Conservation (phyloP, 2,797 vertebrate species). For the Coregonus suidteri region DNA sequence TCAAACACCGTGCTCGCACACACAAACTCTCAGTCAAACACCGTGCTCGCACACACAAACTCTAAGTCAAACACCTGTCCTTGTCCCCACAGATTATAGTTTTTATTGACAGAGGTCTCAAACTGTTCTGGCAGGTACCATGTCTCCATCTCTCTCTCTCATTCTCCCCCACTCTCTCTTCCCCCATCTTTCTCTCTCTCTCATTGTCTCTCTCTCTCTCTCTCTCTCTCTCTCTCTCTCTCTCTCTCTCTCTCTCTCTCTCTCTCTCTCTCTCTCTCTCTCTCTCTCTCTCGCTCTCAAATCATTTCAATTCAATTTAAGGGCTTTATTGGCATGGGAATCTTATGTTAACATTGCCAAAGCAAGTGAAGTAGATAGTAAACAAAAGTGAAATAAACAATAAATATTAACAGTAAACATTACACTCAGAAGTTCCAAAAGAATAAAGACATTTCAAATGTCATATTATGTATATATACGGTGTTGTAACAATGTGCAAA, state of each 20-base stretch:
- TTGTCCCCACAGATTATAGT: background rate
- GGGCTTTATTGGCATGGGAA: too few relatives aligned
- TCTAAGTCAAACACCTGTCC: background rate
- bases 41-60: background rate
- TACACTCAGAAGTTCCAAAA: too few relatives aligned
- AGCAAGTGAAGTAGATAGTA: too few relatives aligned
- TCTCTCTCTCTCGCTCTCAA: background rate
- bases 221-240: constrained; percentile 32
- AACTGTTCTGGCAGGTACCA: background rate
- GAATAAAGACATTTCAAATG: too few relatives aligned
- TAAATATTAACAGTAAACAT: too few relatives aligned
- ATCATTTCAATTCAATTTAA: too few relatives aligned
- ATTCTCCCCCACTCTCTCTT: background rate
- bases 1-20: background rate
- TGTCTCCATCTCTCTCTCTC: constrained; percentile 50
- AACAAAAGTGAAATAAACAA: too few relatives aligned
- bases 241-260: constrained; percentile 31
- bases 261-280: background rate
- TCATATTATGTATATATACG: too few relatives aligned
- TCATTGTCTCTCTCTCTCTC: constrained; percentile 23
- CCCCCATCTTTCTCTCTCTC: background rate
- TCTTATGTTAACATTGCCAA: too few relatives aligned
- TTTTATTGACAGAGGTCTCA: background rate
- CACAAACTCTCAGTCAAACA: background rate
- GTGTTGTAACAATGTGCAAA: too few relatives aligned